A percentile compares a stretch with the other conserved stretches of the same genome.
These are phyloP conservation scores for Naja naja DNA, from an alignment of 2,113 vertebrate species.

Conservation along the genomic window DNA sequence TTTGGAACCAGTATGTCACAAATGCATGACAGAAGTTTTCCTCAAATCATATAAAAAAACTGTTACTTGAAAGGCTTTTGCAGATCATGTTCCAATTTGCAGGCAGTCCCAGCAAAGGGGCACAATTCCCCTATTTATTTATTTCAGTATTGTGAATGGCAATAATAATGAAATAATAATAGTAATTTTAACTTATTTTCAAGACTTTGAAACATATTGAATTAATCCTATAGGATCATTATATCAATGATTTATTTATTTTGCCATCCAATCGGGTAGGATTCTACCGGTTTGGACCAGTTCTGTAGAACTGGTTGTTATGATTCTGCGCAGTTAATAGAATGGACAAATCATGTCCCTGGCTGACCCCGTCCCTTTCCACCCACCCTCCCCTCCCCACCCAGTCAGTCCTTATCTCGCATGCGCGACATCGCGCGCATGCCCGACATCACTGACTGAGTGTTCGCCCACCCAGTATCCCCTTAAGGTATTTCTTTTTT, in stretches of 20 bases:
- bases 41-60: neutral
- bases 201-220: neutral
- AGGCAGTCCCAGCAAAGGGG: neutral
- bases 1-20: neutral
- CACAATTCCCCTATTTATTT: neutral
- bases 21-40: neutral
- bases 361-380: too few species aligned
- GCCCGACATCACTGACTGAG: too few species aligned
- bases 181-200: neutral
- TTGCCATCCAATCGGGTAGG: neutral
- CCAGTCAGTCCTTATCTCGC: too few species aligned
- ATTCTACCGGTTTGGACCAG: too few species aligned
- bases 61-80: neutral
- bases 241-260: neutral
- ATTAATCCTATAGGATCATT: neutral
- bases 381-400: too few species aligned
- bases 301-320: too few species aligned
- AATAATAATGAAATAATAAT: neutral
- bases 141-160: neutral
- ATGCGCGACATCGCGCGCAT: too few species aligned
- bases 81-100: neutral
- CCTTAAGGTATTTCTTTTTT: too few species aligned
- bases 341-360: too few species aligned
- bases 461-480: too few species aligned
- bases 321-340: too few species aligned